phyloP scores from a whole-genome alignment of 37 sponge, comb jelly and placozoan genomes.

The Lycopodina hypogea region DNA sequence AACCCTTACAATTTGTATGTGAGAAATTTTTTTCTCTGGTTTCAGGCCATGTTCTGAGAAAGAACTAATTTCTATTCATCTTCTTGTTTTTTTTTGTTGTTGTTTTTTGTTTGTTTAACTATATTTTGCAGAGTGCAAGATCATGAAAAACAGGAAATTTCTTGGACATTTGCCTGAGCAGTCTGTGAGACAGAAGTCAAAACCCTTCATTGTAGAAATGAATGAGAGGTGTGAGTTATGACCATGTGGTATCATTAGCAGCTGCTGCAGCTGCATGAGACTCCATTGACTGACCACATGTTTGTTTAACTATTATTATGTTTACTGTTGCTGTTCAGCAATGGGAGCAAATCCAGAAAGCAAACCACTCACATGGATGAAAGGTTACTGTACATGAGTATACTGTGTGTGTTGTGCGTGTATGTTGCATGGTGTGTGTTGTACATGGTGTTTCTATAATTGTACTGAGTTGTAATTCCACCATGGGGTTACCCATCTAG shows the following conservation, averaged over 20 bases:
- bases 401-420: no score
- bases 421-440: no score
- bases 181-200: conserved; percentile 62
- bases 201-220: conserved; percentile 85
- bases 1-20: no score
- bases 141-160: conserved; percentile 75
- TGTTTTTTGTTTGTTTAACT: background rate
- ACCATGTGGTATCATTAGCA: background rate
- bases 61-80: no score
- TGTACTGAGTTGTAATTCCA: no score
- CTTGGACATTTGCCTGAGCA: conserved; percentile 81
- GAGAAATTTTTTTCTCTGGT: no score
- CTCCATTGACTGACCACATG: background rate
- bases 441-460: no score
- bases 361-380: background rate
- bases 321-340: background rate
- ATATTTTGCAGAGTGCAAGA: conserved; percentile 59
- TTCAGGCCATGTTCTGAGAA: no score
- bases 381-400: no score
- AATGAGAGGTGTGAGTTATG: conserved; percentile 31
- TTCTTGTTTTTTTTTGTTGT: background rate
- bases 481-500: no score
- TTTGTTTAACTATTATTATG: background rate
- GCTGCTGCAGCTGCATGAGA: background rate
- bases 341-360: background rate